Evolutionary conservation across 2,113 vertebrate genomes (phyloP).

Genomic region (Elanus axillaris): DNA sequence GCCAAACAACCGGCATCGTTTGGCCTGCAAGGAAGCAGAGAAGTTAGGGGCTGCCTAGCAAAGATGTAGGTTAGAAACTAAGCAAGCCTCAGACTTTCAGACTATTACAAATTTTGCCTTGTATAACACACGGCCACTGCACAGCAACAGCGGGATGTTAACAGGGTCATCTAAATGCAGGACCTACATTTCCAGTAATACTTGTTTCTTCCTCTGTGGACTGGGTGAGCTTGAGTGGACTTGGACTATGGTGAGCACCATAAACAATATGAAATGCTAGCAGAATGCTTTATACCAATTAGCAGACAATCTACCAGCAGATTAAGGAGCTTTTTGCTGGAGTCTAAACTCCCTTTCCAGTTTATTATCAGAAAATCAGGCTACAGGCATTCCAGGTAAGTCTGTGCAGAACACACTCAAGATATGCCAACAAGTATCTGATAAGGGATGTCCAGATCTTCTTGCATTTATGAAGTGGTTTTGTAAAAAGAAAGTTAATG

Average conservation of each 20-base stretch:
- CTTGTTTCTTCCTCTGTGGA: not conserved
- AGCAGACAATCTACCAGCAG: not conserved
- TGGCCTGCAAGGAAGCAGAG: not conserved
- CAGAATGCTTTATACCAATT: not conserved
- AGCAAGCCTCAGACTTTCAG: not conserved
- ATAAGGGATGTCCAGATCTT: not conserved
- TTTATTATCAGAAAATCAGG: not conserved
- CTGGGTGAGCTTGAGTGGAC: not conserved
- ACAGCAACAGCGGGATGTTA: not conserved
- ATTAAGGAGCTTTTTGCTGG: not conserved
- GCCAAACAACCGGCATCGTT: conserved; percentile 67
- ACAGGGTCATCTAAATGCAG: not conserved
- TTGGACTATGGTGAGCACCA: too few relatives aligned
- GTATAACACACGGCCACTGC: too few relatives aligned
- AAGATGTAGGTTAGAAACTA: not conserved
- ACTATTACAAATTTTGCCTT: too few relatives aligned
- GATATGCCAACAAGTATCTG: not conserved
- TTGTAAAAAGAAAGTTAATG: too few relatives aligned
- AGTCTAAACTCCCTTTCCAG: not conserved
- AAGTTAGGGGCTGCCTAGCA: not conserved
- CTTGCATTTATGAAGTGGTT: not conserved
- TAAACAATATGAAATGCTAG: not conserved
- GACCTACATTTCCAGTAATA: not conserved
- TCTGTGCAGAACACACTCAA: not conserved
- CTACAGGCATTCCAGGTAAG: not conserved